Base-by-base conservation (phyloP, 1,140 invertebrate species). In the Plutomurus gul region DNA sequence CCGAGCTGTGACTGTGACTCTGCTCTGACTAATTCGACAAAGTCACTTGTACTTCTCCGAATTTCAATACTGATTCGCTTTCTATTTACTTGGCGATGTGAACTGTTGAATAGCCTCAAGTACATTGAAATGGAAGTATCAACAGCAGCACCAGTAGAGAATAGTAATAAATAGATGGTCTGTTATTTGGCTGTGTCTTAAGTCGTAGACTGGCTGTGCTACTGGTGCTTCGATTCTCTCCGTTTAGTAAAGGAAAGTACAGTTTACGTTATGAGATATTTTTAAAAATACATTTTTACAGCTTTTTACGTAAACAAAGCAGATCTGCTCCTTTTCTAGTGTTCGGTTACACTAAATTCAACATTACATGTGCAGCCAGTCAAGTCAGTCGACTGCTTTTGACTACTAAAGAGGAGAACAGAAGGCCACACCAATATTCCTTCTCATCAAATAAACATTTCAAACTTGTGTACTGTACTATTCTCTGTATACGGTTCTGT, bases 301-400 rank as follows among this genome's bases (percentile, higher is more conserved):
- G 56, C 56, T 65, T 65, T 65, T 65, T 65, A 65, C 56, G 56
- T 65, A 65, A 65, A 65, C 56, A 65, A 65, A 65, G 56, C 56
- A 65, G 56, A 65, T 65, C 56, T 65, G 56, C 56, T 65, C 56
- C 56, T 25, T 60, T 60, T 60, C 25, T 27, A 60, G 56, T 33
- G 27, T 65, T 65, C n/a, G 27, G 56, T 65, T 65, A 65, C 56
- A 4, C 56, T 65, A 30, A 16, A 65, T 65, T 33, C 30, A 16
- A 30, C 11, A 6, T 30, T 33, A 30, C 25, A 27, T n/a, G n/a
- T n/a, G 36, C 56, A 65, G 11, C 25, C 4, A 65, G 30, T 65
- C 56, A n/a, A n/a, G n/a, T n/a, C n/a, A n/a, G n/a, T n/a, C n/a
- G n/a, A n/a, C n/a, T 65, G 18, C 36, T 30, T 65, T 25, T 65